Conservation (phyloP, 2,113 vertebrate species). For the Lamprotornis superbus region DNA sequence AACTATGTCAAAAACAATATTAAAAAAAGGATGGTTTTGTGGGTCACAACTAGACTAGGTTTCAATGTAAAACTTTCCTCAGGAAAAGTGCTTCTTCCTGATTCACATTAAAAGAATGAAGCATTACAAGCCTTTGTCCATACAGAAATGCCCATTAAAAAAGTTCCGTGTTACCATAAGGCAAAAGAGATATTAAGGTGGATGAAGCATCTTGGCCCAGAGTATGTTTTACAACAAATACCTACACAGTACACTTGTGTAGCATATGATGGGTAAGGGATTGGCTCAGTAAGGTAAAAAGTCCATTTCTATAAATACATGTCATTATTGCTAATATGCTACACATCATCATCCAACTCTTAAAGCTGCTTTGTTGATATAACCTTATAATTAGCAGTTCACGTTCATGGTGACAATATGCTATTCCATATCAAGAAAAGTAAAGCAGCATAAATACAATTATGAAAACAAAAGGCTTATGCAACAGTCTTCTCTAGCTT, state of each 20-base stretch:
- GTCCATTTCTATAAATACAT: slow-evolving; percentile 49
- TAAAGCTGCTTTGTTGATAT: slow-evolving; percentile 52
- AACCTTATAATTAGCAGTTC: slow-evolving; percentile 36
- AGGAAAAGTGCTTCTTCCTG: slow-evolving; percentile 52
- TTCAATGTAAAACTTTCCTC: slow-evolving; percentile 65
- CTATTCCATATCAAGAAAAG: neutral
- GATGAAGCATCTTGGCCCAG: slow-evolving; percentile 64
- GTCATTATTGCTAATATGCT: slow-evolving; percentile 79
- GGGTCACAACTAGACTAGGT: slow-evolving; percentile 85
- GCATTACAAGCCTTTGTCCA: slow-evolving; percentile 74
- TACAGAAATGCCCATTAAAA: slow-evolving; percentile 72
- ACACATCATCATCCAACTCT: slow-evolving; percentile 41
- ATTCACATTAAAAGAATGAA: slow-evolving; percentile 71
- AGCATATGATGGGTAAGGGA: slow-evolving; percentile 56
- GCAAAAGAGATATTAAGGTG: slow-evolving; percentile 51
- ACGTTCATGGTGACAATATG: slow-evolving; percentile 35
- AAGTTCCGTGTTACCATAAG: slow-evolving; percentile 68
- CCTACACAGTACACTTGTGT: slow-evolving; percentile 6
- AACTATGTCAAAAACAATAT: neutral
- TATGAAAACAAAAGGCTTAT: slow-evolving; percentile 70
- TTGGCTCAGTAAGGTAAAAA: slow-evolving; percentile 73
- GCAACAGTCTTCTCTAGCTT: slow-evolving; percentile 68
- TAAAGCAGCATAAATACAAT: slow-evolving; percentile 54
- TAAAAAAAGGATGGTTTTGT: slow-evolving; percentile 36
- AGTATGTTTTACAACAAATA: slow-evolving; percentile 37